phyloP scores from a whole-genome alignment of 2,113 vertebrate species.

The Scatophagus argus region DNA sequence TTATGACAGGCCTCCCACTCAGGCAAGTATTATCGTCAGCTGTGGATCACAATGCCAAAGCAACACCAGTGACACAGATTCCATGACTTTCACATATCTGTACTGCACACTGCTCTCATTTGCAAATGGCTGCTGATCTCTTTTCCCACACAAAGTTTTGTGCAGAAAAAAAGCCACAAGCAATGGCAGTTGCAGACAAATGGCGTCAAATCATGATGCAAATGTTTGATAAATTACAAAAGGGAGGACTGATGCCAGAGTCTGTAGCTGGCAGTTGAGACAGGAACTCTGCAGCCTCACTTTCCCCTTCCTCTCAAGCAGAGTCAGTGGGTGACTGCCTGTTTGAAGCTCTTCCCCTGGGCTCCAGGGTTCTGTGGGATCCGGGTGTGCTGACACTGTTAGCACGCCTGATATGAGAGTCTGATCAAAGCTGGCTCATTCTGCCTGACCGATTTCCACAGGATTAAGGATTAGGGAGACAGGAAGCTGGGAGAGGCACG shows the following conservation, averaged over 20 bases:
- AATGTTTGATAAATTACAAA: constrained; percentile 28
- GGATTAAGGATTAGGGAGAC: constrained; percentile 87
- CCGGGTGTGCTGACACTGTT: constrained; percentile 82
- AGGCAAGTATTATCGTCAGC: constrained; percentile 40
- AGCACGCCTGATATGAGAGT: constrained; percentile 82
- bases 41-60: constrained; percentile 40
- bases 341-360: constrained; percentile 75
- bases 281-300: constrained; percentile 43
- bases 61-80: constrained; percentile 44
- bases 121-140: constrained; percentile 22
- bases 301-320: constrained; percentile 51
- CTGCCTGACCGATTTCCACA: constrained; percentile 85
- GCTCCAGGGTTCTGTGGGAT: constrained; percentile 81
- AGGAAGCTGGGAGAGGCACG: constrained; percentile 81
- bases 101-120: not conserved
- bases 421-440: constrained; percentile 86
- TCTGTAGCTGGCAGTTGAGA: constrained; percentile 16
- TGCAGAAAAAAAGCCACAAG: constrained; percentile 2
- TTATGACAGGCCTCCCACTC: constrained; percentile 40
- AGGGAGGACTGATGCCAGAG: constrained; percentile 14
- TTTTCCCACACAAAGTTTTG: constrained; percentile 26
- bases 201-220: constrained; percentile 2
- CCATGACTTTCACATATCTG: constrained; percentile 28
- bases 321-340: constrained; percentile 58
- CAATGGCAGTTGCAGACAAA: constrained; percentile 26